Evolutionary conservation across 2,888 invertebrate genomes (phyloP).

Genomic region (Campoplex capitator): DNA sequence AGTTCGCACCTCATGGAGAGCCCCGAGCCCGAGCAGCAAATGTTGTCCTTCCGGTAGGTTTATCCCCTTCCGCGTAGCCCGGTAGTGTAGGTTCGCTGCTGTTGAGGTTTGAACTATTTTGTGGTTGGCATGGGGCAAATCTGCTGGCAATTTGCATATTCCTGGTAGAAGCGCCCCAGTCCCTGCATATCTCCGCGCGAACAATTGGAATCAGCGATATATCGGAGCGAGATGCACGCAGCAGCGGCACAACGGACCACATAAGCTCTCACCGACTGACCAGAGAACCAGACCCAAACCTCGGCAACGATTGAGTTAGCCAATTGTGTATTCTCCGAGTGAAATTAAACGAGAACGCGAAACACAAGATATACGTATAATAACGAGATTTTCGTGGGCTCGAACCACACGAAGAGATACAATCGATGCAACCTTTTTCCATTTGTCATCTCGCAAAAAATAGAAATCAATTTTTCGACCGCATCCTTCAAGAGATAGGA

Average conservation of each 20-base stretch:
- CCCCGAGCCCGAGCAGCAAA: constrained; percentile 15
- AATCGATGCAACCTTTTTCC: constrained; percentile 11
- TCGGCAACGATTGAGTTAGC: constrained; percentile 45
- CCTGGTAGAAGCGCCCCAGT: not conserved
- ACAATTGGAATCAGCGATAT: constrained; percentile 46
- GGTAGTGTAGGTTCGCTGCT: not conserved
- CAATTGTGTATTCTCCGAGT: constrained; percentile 35
- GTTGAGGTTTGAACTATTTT: constrained; percentile 31
- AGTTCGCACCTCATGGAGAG: not conserved
- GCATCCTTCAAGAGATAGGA: not conserved
- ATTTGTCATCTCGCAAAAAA: constrained; percentile 25
- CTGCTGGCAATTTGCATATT: constrained; percentile 62
- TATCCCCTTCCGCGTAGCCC: not conserved
- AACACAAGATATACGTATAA: not conserved
- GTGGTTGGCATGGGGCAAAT: constrained; percentile 47
- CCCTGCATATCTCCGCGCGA: not conserved
- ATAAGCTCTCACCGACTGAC: not conserved
- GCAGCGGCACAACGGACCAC: not conserved
- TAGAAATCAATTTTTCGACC: constrained; percentile 24
- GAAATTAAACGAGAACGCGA: constrained; percentile 37
- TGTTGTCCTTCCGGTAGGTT: constrained; percentile 42
- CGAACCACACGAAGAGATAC: not conserved
- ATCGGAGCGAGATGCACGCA: not conserved
- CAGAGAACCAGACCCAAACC: not conserved
- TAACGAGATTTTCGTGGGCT: not conserved